A percentile compares a stretch with the other conserved stretches of the same genome.
Evolutionary conservation across 2,888 invertebrate species (phyloP).

Genomic region (Esperia sulphurella): DNA sequence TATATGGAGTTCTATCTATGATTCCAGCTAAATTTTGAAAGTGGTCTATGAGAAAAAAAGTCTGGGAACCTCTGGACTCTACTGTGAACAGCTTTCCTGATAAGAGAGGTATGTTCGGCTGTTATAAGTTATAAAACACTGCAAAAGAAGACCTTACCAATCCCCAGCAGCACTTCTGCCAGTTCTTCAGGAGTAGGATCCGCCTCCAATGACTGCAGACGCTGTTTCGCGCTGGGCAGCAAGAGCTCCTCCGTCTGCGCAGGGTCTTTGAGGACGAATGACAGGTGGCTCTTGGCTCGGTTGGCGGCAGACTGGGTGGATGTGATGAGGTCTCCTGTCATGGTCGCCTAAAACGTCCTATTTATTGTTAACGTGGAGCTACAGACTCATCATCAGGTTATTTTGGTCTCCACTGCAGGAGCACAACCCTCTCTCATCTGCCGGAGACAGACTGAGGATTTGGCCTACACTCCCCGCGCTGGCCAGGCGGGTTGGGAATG

Average conservation of each 20-base stretch:
- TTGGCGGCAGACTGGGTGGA: constrained; percentile 75
- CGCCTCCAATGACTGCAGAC: constrained; percentile 40
- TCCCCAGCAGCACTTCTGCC: constrained; percentile 55
- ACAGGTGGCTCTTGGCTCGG: constrained; percentile 75
- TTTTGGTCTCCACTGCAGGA: too few species aligned
- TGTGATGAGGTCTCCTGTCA: constrained; percentile 88
- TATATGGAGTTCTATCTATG: too few species aligned
- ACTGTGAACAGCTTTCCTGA: too few species aligned
- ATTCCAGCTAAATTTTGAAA: too few species aligned
- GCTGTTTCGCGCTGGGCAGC: constrained; percentile 48
- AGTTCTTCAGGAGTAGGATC: constrained; percentile 41
- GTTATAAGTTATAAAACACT: background rate
- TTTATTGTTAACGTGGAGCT: background rate
- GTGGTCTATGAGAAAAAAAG: too few species aligned
- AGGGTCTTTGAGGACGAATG: constrained; percentile 29
- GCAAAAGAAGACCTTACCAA: constrained; percentile 51
- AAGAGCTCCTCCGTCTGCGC: constrained; percentile 32
- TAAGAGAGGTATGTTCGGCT: too few species aligned
- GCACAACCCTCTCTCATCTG: background rate
- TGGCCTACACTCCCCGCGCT: too few species aligned
- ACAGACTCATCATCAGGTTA: too few species aligned
- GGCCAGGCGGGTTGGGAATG: too few species aligned
- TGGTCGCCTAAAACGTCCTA: constrained; percentile 69
- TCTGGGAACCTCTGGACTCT: too few species aligned
- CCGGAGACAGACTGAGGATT: too few species aligned